These are phyloP conservation scores for Palythoa grandis DNA, from an alignment of 92 coral and sea anemone species.

Conservation along the genomic window DNA sequence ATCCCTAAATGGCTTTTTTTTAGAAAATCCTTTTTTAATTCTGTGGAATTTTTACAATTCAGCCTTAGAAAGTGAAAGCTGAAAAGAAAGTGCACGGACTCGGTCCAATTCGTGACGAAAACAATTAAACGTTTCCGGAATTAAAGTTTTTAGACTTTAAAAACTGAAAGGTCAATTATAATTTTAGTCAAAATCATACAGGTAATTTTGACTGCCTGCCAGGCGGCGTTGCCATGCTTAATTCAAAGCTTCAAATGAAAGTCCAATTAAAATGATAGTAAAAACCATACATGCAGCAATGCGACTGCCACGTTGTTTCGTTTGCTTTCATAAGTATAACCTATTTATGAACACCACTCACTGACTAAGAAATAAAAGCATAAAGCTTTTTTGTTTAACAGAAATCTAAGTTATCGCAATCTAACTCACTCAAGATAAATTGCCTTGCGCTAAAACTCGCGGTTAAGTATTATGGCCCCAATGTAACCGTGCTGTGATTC, in stretches of 20 bases:
- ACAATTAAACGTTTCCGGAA: constrained; percentile 8
- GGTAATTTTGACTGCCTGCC: background rate
- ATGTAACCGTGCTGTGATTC: background rate
- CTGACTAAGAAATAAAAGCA: constrained; percentile 17
- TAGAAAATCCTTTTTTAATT: background rate
- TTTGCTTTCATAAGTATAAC: background rate
- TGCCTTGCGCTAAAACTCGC: constrained; percentile 20
- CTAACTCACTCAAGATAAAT: constrained; percentile 8
- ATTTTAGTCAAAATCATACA: background rate
- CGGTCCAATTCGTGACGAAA: background rate
- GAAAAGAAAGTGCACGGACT: background rate
- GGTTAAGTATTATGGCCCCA: background rate
- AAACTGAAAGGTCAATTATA: background rate
- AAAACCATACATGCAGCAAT: background rate
- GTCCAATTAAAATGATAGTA: background rate
- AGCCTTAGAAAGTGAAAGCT: background rate
- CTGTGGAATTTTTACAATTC: background rate
- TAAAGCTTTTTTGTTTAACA: constrained; percentile 14
- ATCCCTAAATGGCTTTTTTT: no score
- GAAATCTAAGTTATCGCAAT: constrained; percentile 10
- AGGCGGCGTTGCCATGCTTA: background rate
- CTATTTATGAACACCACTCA: background rate
- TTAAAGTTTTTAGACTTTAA: background rate
- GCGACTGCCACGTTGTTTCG: background rate
- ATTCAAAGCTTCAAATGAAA: background rate